Evolutionary conservation across 2,797 vertebrate genomes (phyloP), one percentile per base, ranked within the genome.

Genomic region (Merluccius polli): DNA sequence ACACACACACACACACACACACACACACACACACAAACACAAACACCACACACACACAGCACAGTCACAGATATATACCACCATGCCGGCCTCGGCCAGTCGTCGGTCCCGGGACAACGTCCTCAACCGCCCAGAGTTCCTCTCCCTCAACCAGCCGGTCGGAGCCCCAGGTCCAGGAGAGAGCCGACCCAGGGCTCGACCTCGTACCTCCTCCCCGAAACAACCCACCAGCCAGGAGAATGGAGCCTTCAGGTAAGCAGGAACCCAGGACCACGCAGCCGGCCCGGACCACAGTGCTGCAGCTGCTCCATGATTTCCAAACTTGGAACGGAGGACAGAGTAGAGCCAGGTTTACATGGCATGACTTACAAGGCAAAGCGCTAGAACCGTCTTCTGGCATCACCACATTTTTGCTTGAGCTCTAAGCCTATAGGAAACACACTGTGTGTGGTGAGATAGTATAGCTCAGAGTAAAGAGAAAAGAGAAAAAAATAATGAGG

Each of bases 51-150:
- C n/a, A n/a, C n/a, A n/a, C n/a, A n/a, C n/a, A n/a, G n/a, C n/a
- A n/a, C n/a, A n/a, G n/a, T n/a, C n/a, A n/a, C n/a, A n/a, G n/a
- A n/a, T n/a, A n/a, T n/a, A 59, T 59, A 59, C 73, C 27, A 74
- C 70, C 82, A 97, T 97, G 96, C 95, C 96, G 30, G 92, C 92
- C 82, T 95, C 96, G 89, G 83, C 88, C 76, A 93, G 96, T 80
- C 82, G 90, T 77, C 89, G 95, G 74, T 85, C 92, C 70, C 91
- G 94, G 80, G 95, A 96, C 93, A 95, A 96, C 13, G 85, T 95
- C 76, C 91, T 96, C 84, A 95, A 95, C 93, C 90, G 96, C 81
- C 93, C 96, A 0, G 96, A 98, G 92, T 97, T 98, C 83, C 82
- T 96, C 82, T 97, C 96, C 52, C 92, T 98, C 79, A 97, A 94